Base-by-base conservation (phyloP, 2,113 vertebrate genomes). In the Rallus limicola region DNA sequence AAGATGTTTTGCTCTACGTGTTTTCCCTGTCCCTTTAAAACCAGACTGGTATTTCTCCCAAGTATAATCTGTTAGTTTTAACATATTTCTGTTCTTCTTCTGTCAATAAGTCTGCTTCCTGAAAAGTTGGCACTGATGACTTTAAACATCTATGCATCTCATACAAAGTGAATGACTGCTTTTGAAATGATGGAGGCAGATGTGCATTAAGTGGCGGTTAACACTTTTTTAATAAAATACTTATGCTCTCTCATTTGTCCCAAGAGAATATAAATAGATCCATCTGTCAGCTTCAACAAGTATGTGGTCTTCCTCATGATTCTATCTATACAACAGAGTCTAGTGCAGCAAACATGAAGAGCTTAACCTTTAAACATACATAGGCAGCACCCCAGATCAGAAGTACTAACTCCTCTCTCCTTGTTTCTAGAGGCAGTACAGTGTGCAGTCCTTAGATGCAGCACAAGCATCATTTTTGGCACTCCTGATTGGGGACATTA, bases 31-130 rank as follows among this genome's bases (percentile, higher is more conserved):
- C 68, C 64, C 88, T 78, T 88, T 58, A 52, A 90, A 78, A 86
- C 60, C 88, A 93, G 69, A 36, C 68, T 81, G 71, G 68, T 95
- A 44, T 94, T 95, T 90, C 85, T 93, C 88, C 71, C 59, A 81
- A 78, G 79, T 82, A 78, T 68, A 86, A 86, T 83, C 90, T 94
- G 91, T 82, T 79, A 40, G 0, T 69, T 94, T 92, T 59, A 82
- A 75, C 28, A 28, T 95, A 79, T 92, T 96, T 95, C 82, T 93
- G 88, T 62, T 94, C 10, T 83, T 82, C 75, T 83, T 60, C 83
- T 92, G 93, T 94, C 95, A 93, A 1, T 68, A 88, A 88, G 38
- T 77, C 96, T 94, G 93, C 85, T 93, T 92, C 90, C 79, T 71
- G 68, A 42, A 60, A 96, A 88, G 92, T 11, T 96, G 92, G 95